Base-by-base conservation (phyloP, 2,888 invertebrate species). In the Parapristionchus giblindavisi region DNA sequence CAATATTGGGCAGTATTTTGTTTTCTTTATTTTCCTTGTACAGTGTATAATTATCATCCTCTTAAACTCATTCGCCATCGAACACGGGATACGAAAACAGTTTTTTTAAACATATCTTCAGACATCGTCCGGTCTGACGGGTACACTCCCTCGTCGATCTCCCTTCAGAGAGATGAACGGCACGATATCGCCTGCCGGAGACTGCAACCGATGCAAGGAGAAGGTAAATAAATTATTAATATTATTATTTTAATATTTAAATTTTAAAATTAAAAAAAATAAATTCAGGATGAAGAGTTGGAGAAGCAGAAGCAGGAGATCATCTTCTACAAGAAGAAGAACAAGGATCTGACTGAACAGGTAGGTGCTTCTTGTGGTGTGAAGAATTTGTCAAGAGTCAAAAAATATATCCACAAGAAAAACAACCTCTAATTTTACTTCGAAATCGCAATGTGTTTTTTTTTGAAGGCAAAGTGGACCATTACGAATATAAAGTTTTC, bases 301-400 rank as follows among this genome's bases (percentile, higher is more conserved):
- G 81, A 81, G 8, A 80, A 81, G 58, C 81, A 81, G 74, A 71
- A 76, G 48, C 79, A 82, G 61, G 81, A 81, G 58, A 81, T 83
- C 60, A 60, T 74, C 17, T 84, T 84, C 74, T 86, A 87, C 77
- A 86, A 86, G 68, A 86, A 86, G 83, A 86, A 86, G 78, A 86
- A 86, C 78, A 86, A 84, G 75, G 86, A 86, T 75, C 77, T 86
- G 27, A 86, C 86, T 6, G 85, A 87, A 36, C 87, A 88, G 74
- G 83, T 87, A 11, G 14, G 76, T 74, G 3, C 21, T 11, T 56
- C 4, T 3, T 11, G 24, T 5, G 24, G 3, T 11, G 3, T 32
- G 14, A 24, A 24, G n/a, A 56, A 5, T n/a, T 56, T 29, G 34
- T 14, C 3, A 4, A 58, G 34, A 32, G 4, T 17, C n/a, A n/a